These are phyloP conservation scores for Pangasianodon hypophthalmus DNA, from an alignment of 2,113 vertebrate species.

Conservation along the genomic window DNA sequence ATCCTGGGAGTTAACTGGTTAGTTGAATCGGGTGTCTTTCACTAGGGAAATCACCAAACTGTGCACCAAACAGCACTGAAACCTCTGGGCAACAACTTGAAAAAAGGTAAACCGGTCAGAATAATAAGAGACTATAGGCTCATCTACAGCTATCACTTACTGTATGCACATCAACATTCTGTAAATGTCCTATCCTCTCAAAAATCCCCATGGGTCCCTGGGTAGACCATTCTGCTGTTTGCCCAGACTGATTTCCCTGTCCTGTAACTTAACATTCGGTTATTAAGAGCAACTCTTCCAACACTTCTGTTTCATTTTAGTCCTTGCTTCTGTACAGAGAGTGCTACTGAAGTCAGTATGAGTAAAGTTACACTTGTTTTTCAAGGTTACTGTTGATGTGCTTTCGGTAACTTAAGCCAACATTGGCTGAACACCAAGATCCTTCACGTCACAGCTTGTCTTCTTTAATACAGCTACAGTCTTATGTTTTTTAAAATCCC, in stretches of 20 bases:
- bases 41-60: not conserved
- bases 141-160: too few relatives aligned
- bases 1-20: not conserved
- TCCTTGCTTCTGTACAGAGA: not conserved
- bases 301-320: not conserved
- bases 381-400: not conserved
- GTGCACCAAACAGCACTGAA: not conserved
- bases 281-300: not conserved
- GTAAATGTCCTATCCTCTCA: too few relatives aligned
- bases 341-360: not conserved
- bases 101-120: not conserved
- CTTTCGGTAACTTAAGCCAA: not conserved
- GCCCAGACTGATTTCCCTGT: not conserved
- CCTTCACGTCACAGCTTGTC: not conserved
- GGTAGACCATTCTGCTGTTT: not conserved
- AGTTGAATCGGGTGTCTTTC: not conserved
- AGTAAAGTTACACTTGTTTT: not conserved
- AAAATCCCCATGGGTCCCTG: not conserved
- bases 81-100: not conserved
- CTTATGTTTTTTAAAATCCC: not conserved
- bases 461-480: not conserved
- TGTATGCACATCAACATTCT: too few relatives aligned
- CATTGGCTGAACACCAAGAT: not conserved
- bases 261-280: not conserved
- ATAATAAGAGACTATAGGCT: not conserved